phyloP scores from a whole-genome alignment of 2,113 vertebrate species.

The Epinephelus fuscoguttatus region DNA sequence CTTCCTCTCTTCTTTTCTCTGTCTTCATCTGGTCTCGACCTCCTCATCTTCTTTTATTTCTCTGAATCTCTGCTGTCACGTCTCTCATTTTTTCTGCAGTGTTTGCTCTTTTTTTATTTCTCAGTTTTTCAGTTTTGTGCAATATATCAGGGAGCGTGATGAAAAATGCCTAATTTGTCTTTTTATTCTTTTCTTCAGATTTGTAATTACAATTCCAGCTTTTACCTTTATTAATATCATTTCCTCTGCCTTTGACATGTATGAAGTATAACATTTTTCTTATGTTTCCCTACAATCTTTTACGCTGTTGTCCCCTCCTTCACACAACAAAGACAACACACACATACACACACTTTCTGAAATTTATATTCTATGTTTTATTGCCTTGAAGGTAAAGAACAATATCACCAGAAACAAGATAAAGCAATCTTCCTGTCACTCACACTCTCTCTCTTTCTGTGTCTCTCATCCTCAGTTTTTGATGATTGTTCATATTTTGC shows the following conservation, averaged over 20 bases:
- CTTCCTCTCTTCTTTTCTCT: conserved; percentile 18
- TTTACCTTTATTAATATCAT: not conserved
- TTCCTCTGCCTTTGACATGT: not conserved
- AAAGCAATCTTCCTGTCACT: conserved; percentile 16
- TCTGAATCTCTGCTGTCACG: not conserved
- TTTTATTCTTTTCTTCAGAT: not conserved
- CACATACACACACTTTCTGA: not conserved
- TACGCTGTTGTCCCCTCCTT: not conserved
- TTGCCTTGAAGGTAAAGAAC: conserved; percentile 32
- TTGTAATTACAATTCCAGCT: not conserved
- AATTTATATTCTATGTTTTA: conserved; percentile 14
- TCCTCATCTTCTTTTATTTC: not conserved
- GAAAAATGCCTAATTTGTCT: not conserved
- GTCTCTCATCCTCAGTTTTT: not conserved
- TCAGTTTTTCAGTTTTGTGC: not conserved
- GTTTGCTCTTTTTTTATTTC: too few relatives aligned
- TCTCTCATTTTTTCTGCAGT: not conserved
- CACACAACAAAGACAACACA: not conserved
- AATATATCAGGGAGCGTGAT: too few relatives aligned
- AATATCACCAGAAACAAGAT: conserved; percentile 29
- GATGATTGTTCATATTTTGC: conserved; percentile 10
- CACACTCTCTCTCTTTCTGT: conserved; percentile 1
- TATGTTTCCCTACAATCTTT: not conserved
- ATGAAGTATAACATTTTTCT: not conserved
- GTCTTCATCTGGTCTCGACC: conserved; percentile 8